Percentiles rank a stretch among this genome's conserved stretches.
phyloP scores from a whole-genome alignment of 2,888 invertebrate genomes.

The Eristalis tenax region DNA sequence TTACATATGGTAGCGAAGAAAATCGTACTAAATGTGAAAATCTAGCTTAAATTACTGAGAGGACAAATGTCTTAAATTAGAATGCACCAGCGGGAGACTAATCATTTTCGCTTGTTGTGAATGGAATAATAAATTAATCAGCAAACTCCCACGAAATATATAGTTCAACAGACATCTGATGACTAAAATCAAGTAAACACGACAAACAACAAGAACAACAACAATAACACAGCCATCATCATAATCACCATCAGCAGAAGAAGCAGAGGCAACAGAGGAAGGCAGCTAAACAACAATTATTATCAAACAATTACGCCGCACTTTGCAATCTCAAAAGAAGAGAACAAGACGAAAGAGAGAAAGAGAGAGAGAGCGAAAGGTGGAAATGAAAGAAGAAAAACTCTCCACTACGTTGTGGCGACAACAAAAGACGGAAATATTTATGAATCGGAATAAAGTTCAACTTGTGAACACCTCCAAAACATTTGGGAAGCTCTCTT shows the following conservation, averaged over 20 bases:
- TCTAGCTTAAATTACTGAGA: neutral
- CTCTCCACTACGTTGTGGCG: conserved; percentile 1
- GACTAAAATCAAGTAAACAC: neutral
- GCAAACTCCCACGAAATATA: neutral
- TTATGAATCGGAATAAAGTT: conserved; percentile 1
- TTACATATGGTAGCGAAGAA: neutral
- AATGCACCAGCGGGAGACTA: conserved; percentile 1
- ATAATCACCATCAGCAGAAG: neutral
- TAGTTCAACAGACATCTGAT: neutral
- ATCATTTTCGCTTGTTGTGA: neutral
- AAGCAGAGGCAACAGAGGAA: neutral
- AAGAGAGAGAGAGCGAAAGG: neutral
- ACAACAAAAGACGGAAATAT: neutral
- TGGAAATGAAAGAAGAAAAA: neutral
- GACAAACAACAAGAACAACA: neutral
- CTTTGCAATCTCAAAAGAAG: neutral
- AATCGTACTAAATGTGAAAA: neutral
- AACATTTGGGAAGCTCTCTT: conserved; percentile 6
- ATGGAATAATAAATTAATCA: neutral
- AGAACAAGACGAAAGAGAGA: neutral
- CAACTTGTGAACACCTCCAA: conserved; percentile 7
- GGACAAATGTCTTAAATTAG: neutral
- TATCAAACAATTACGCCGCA: conserved; percentile 1
- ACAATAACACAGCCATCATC: neutral
- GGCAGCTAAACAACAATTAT: neutral